phyloP scores from a whole-genome alignment of 2,888 invertebrate genomes.

The Pyrgus malvae region DNA sequence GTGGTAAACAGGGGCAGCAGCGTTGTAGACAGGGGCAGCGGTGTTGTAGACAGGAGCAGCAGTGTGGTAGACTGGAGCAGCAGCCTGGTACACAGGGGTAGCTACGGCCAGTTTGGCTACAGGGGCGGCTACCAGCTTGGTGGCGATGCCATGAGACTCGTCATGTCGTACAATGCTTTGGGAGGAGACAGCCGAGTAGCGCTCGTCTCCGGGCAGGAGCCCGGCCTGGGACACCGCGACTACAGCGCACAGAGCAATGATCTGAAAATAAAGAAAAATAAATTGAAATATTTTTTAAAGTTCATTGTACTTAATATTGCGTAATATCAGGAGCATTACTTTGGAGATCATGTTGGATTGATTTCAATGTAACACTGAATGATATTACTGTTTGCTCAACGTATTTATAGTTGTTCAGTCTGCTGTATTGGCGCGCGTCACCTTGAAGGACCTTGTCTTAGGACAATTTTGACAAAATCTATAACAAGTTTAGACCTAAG shows the following conservation, averaged over 20 bases:
- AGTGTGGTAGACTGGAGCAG: slow-evolving; percentile 43
- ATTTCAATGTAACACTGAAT: slow-evolving; percentile 8
- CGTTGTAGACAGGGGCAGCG: background rate
- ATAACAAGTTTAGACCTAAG: background rate
- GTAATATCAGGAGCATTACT: slow-evolving; percentile 25
- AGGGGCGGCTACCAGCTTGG: slow-evolving; percentile 39
- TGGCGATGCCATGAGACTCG: slow-evolving; percentile 48
- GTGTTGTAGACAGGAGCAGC: slow-evolving; percentile 35
- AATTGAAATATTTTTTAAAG: background rate
- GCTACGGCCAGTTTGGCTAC: slow-evolving; percentile 41
- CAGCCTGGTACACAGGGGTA: slow-evolving; percentile 40
- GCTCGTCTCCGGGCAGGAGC: slow-evolving; percentile 52
- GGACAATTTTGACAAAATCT: slow-evolving; percentile 14
- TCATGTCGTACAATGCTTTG: slow-evolving; percentile 64
- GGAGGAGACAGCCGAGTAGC: slow-evolving; percentile 61
- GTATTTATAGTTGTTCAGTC: slow-evolving; percentile 15
- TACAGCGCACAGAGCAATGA: slow-evolving; percentile 44
- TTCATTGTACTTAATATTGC: background rate
- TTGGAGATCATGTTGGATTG: slow-evolving; percentile 36
- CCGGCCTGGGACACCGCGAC: slow-evolving; percentile 48
- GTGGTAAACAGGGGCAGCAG: background rate
- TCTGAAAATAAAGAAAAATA: background rate
- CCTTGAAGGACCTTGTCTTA: slow-evolving; percentile 21
- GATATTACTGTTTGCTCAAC: slow-evolving; percentile 2
- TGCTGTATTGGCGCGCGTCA: background rate